Conservation (phyloP, 2,888 invertebrate genomes). For the Saturnia pavonia region DNA sequence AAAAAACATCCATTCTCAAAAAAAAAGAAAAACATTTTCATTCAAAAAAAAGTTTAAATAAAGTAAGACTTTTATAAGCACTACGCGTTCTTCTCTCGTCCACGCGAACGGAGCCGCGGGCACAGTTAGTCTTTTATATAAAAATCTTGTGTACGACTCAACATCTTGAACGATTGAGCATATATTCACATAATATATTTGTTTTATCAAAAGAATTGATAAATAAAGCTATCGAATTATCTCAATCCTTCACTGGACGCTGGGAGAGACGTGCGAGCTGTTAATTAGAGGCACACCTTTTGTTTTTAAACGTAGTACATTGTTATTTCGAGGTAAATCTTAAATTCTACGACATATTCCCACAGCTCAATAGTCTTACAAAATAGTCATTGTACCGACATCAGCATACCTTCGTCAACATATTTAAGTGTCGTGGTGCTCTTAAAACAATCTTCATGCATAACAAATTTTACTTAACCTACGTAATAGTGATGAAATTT, state of each 20-base stretch:
- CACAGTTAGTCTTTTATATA: too few species aligned
- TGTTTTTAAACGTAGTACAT: slow-evolving; percentile 67
- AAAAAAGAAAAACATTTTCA: too few species aligned
- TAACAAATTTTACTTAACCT: neutral
- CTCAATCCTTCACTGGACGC: slow-evolving; percentile 26
- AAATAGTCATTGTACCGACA: slow-evolving; percentile 55
- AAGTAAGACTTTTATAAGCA: too few species aligned
- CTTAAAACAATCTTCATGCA: slow-evolving; percentile 40
- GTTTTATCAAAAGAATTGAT: too few species aligned
- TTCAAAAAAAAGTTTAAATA: too few species aligned
- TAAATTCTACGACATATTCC: slow-evolving; percentile 67
- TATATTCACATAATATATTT: too few species aligned
- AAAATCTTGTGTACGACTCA: too few species aligned
- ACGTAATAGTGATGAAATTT: neutral
- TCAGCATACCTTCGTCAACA: slow-evolving; percentile 49
- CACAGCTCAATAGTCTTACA: slow-evolving; percentile 69
- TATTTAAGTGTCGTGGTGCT: slow-evolving; percentile 39
- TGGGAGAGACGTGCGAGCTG: slow-evolving; percentile 55
- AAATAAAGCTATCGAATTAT: neutral
- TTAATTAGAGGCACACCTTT: slow-evolving; percentile 70
- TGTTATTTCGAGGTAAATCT: slow-evolving; percentile 60
- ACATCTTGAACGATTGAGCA: too few species aligned
- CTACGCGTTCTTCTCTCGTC: too few species aligned
- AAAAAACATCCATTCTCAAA: too few species aligned
- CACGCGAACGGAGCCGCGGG: too few species aligned